These are phyloP conservation scores for Xestobium rufovillosum DNA, from an alignment of 2,888 invertebrate genomes.

Conservation along the genomic window DNA sequence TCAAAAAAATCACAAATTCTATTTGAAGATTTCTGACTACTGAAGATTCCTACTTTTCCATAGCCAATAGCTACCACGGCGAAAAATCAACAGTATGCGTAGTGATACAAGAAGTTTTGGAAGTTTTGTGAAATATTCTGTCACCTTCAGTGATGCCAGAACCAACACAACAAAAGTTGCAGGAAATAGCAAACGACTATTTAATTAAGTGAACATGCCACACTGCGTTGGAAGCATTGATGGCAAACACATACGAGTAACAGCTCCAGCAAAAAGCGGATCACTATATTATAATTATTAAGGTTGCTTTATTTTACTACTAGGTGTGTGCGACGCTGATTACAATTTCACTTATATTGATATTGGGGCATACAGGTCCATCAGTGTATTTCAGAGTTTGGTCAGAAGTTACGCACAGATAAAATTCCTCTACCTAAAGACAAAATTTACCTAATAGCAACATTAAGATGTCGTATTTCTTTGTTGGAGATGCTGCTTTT, in stretches of 20 bases:
- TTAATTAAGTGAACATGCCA: too few relatives aligned
- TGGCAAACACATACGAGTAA: constrained; percentile 1
- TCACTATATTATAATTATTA: background rate
- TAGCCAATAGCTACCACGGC: too few relatives aligned
- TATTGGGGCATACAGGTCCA: background rate
- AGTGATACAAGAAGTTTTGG: too few relatives aligned
- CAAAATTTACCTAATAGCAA: constrained; percentile 2
- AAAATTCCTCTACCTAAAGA: background rate
- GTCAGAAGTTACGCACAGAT: too few relatives aligned
- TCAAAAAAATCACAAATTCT: too few relatives aligned
- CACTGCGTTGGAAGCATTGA: constrained; percentile 3
- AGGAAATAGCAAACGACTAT: too few relatives aligned
- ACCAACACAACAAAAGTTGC: too few relatives aligned
- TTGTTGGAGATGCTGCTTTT: constrained; percentile 11
- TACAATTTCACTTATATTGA: constrained; percentile 1
- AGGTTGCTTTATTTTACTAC: background rate
- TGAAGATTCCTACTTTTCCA: too few relatives aligned
- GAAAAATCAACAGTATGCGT: too few relatives aligned
- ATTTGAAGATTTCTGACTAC: too few relatives aligned
- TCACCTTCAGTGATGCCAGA: too few relatives aligned
- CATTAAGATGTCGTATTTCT: background rate
- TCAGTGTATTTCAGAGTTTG: background rate
- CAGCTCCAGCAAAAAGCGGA: background rate
- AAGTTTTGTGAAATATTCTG: too few relatives aligned
- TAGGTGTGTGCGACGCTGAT: constrained; percentile 1